A percentile compares a stretch with the other conserved stretches of the same genome.
phyloP scores from a whole-genome alignment of 2,113 vertebrate species.

The Okapia johnstoni region DNA sequence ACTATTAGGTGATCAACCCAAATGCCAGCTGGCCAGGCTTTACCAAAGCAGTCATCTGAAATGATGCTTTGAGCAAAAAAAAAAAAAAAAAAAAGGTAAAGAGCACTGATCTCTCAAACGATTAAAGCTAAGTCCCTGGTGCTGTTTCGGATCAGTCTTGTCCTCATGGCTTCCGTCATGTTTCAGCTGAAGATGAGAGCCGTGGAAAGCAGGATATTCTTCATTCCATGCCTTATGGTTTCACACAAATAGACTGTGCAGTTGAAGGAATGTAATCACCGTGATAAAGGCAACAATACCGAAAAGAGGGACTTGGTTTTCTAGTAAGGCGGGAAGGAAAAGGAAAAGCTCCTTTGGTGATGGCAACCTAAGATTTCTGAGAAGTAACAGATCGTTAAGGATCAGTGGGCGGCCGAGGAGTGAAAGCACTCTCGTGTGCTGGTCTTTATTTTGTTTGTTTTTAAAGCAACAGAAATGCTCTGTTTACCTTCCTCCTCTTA shows the following conservation, averaged over 20 bases:
- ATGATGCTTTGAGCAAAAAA: neutral
- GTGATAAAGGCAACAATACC: slow-evolving; percentile 13
- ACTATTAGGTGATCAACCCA: slow-evolving; percentile 34
- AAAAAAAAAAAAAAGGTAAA: neutral
- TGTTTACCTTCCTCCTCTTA: slow-evolving; percentile 26
- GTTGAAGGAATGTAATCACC: neutral
- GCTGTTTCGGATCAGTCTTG: neutral
- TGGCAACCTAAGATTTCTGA: slow-evolving; percentile 18
- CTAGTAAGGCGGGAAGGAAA: neutral
- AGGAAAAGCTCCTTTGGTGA: neutral
- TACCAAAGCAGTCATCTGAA: neutral
- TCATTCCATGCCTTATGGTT: neutral
- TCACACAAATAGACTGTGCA: neutral
- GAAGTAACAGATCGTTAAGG: neutral
- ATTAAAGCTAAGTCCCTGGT: neutral
- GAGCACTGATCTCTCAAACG: neutral
- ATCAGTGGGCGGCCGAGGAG: neutral
- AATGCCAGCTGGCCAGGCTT: slow-evolving; percentile 28
- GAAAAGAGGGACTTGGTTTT: neutral
- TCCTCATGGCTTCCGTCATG: slow-evolving; percentile 4
- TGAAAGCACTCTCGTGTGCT: neutral
- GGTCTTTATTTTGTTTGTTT: neutral
- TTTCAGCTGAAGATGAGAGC: neutral
- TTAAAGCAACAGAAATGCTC: neutral
- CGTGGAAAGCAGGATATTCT: neutral